Evolutionary conservation across 92 coral and sea anemone genomes (phyloP).

Genomic region (Muricea muricata): DNA sequence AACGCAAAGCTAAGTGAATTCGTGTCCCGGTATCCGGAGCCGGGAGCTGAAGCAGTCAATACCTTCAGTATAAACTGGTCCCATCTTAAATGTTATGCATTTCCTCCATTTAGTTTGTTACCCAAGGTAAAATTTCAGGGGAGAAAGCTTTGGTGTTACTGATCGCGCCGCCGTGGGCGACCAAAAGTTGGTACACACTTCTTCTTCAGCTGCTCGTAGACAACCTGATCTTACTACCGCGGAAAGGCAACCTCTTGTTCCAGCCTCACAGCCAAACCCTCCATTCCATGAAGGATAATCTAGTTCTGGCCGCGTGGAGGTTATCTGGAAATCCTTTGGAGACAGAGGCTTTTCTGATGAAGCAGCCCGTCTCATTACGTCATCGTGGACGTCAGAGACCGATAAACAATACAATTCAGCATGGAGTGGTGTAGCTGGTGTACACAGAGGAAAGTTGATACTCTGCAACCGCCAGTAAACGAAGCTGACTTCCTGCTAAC

Average conservation of each 20-base stretch:
- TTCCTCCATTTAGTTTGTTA: constrained; percentile 56
- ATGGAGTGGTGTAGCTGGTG: constrained; percentile 34
- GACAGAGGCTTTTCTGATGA: constrained; percentile 61
- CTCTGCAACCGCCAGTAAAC: neutral
- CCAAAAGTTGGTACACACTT: constrained; percentile 58
- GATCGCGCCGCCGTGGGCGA: constrained; percentile 46
- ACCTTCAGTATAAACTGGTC: constrained; percentile 32
- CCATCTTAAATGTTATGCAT: constrained; percentile 21
- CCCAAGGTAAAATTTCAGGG: constrained; percentile 45
- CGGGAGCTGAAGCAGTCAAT: constrained; percentile 46
- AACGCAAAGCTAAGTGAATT: constrained; percentile 23
- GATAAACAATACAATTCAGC: constrained; percentile 54
- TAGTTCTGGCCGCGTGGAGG: constrained; percentile 54
- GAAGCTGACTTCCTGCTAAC: neutral
- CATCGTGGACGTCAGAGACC: constrained; percentile 54
- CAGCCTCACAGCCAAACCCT: neutral
- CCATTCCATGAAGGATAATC: neutral
- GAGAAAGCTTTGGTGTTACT: constrained; percentile 49
- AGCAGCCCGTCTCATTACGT: constrained; percentile 54
- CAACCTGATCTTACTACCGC: constrained; percentile 47
- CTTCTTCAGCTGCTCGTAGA: constrained; percentile 52
- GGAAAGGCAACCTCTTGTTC: constrained; percentile 20
- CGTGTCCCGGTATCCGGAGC: constrained; percentile 60
- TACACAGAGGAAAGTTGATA: neutral
- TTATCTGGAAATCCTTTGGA: constrained; percentile 54